A percentile compares a stretch with the other conserved stretches of the same genome.
These are phyloP conservation scores for Leptopilina myrica DNA, from an alignment of 2,888 invertebrate species.

Conservation along the genomic window DNA sequence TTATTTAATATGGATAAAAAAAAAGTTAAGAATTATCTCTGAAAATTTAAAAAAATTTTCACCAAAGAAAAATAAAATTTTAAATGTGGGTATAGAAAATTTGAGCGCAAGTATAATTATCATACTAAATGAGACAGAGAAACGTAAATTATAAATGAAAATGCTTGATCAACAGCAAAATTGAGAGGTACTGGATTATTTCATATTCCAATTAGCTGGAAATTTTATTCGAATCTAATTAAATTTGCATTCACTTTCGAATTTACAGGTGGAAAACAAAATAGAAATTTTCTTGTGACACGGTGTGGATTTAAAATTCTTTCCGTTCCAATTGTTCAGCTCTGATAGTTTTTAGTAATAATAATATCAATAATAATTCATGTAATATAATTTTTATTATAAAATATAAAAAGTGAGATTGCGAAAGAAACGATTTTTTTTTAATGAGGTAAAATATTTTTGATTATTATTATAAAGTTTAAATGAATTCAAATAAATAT, in stretches of 20 bases:
- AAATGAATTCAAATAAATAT: too few species aligned
- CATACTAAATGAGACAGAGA: not conserved
- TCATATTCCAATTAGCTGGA: not conserved
- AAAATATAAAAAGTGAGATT: too few species aligned
- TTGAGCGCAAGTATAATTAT: not conserved
- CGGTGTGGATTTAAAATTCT: not conserved
- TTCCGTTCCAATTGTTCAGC: conserved; percentile 8
- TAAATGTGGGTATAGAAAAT: not conserved
- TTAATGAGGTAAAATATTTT: too few species aligned
- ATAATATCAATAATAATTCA: not conserved
- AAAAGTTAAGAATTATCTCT: too few species aligned
- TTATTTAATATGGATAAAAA: too few species aligned
- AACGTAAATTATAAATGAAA: not conserved
- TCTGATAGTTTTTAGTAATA: not conserved
- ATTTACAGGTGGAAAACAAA: not conserved
- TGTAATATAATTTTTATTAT: not conserved
- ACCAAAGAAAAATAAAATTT: not conserved
- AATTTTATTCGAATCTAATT: not conserved
- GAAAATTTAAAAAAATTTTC: too few species aligned
- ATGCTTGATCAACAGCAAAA: not conserved
- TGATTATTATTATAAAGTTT: too few species aligned
- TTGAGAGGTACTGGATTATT: not conserved
- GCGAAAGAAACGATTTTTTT: too few species aligned
- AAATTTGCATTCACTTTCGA: conserved; percentile 5
- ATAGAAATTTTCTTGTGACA: conserved; percentile 3